Evolutionary conservation across 2,797 vertebrate genomes (phyloP), one percentile per base, ranked within the genome.

Genomic region (Furcifer pardalis): DNA sequence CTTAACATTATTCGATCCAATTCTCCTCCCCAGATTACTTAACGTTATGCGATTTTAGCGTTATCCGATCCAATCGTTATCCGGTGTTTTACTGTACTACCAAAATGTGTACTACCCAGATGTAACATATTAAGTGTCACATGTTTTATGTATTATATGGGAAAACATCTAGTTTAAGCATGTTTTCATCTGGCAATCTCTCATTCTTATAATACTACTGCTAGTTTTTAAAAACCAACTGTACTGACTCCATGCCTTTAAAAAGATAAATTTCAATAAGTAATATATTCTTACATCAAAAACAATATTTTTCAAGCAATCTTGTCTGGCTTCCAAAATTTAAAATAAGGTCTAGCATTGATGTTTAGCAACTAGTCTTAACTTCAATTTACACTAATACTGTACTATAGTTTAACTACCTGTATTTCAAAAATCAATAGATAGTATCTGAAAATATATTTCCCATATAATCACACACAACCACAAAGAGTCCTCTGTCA

Each of bases 81-180:
- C n/a, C n/a, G n/a, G n/a, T n/a, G n/a, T n/a, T n/a, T n/a, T n/a
- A n/a, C n/a, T n/a, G 63, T 1, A 21, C 37, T 82, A n/a, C 62
- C 74, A 74, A 82, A 72, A 89, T 87, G 81, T 21, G 60, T 81
- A 87, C n/a, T n/a, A n/a, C n/a, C n/a, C n/a, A 81, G 60, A 80
- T 63, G 42, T 15, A 86, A 77, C 27, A 25, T 74, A 63, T 44
- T 77, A 60, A 44, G 15, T 87, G 82, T 15, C 66, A 62, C 35
- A 79, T 63, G 69, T 91, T 93, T 88, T 65, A 81, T 88, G 79
- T 88, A 89, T 85, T 27, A n/a, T 40, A 86, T 52, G 30, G 2
- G 35, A 15, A 56, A 77, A 37, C 32, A 68, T 37, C 49, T 56
- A 30, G 65, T n/a, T 40, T 35, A 25, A 63, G 49, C 35, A 1